Base-by-base conservation (phyloP, 1,140 invertebrate species). In the Cyphomyrmex costatus region DNA sequence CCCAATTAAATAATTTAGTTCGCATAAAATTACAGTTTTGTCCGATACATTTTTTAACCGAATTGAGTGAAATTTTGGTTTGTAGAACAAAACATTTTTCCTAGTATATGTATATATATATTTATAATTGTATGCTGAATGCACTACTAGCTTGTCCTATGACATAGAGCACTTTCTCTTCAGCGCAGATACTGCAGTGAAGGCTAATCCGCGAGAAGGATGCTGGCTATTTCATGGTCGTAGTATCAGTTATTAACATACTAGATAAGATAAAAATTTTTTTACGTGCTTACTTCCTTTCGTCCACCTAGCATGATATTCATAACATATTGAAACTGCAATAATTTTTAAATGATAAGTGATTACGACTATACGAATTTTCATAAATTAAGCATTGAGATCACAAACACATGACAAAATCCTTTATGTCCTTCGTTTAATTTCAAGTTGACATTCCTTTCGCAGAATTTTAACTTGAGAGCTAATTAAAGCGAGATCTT, bases 91-190 rank as follows among this genome's bases (percentile, higher is more conserved):
- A 10, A 42, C 8, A 42, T 42, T 42, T 42, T 42, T 36, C 33
- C 7, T 10, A 42, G 46, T 49, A 49, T 49, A 16, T 46, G 12
- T 14, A 46, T 12, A 46, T 46, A 46, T 49, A 14, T 49, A 49
- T 49, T 14, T 49, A 49, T 14, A 49, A 42, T 68, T 8, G 8
- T 77, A 46, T 66, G 42, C 46, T 79, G 51, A 68, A 53, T 56
- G 30, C 49, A 36, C 8, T 42, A 42, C 7, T 42, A 36, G 46
- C 21, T 68, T 79, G 42, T 68, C 46, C n/a, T 68, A 80, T n/a
- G 16, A 27, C 61, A 53, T 19, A 30, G 77, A 65, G 49, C 63
- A 80, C 77, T 80, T 80, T 80, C 77, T 80, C 77, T 80, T 33
- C 16, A 53, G 16, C 21, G n/a, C 14, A 66, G 33, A 53, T 79